Evolutionary conservation across 2,113 vertebrate species (phyloP).

Genomic region (Natator depressus): DNA sequence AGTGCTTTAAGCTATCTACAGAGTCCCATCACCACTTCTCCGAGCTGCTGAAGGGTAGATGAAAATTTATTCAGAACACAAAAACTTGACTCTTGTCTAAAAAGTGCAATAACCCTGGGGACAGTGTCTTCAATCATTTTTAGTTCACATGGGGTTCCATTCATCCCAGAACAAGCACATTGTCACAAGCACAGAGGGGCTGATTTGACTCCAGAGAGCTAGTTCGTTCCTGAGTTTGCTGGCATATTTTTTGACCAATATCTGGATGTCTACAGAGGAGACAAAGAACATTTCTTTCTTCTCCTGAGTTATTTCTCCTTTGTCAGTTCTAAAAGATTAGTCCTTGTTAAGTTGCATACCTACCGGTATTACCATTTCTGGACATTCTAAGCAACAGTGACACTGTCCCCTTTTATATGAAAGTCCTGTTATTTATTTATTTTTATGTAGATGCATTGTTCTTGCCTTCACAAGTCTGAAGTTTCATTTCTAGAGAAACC

Average conservation of each 20-base stretch:
- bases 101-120: conserved; percentile 76
- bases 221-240: conserved; percentile 33
- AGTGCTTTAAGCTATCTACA: conserved; percentile 91
- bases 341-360: conserved; percentile 75
- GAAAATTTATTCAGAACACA: not conserved
- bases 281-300: conserved; percentile 63
- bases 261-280: conserved; percentile 63
- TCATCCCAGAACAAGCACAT: not conserved
- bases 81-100: conserved; percentile 52
- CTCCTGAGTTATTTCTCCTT: conserved; percentile 57
- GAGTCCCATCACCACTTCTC: conserved; percentile 97
- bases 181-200: not conserved
- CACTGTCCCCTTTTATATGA: conserved; percentile 56
- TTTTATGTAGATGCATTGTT: conserved; percentile 74
- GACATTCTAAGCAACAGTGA: conserved; percentile 61
- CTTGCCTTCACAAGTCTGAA: conserved; percentile 71
- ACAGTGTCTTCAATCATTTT: not conserved
- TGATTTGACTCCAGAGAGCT: not conserved
- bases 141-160: not conserved
- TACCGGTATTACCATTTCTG: conserved; percentile 81
- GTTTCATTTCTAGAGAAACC: conserved; percentile 80
- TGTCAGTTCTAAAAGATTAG: conserved; percentile 70
- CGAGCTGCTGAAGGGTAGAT: conserved; percentile 87
- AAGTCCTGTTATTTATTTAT: conserved; percentile 82
- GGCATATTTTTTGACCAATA: conserved; percentile 55